phyloP scores from a whole-genome alignment of 2,113 vertebrate species.

The Lutjanus erythropterus region DNA sequence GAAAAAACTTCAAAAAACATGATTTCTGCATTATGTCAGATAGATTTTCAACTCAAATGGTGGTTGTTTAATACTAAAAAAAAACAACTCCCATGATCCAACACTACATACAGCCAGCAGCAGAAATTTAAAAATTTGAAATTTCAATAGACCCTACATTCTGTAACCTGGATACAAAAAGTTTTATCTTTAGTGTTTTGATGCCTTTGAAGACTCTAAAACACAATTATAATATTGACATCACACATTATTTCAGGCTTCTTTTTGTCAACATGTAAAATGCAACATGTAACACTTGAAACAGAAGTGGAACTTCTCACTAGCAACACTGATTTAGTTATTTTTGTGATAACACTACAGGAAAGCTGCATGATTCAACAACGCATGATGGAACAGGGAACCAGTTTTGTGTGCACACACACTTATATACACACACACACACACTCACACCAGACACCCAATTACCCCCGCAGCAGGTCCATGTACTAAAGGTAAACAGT shows the following conservation, averaged over 20 bases:
- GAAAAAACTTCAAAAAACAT: too few species aligned
- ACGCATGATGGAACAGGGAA: conserved; percentile 59
- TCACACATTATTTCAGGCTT: not conserved
- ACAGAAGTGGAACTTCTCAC: conserved; percentile 1
- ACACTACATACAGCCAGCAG: too few species aligned
- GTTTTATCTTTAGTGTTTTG: too few species aligned
- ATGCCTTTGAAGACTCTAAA: not conserved
- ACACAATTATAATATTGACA: not conserved
- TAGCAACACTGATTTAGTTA: not conserved
- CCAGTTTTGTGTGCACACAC: conserved; percentile 25
- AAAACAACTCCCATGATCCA: too few species aligned
- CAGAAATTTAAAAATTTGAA: too few species aligned
- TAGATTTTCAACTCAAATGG: too few species aligned
- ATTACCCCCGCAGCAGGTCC: conserved; percentile 20
- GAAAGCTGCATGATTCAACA: conserved; percentile 46
- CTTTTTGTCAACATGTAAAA: not conserved
- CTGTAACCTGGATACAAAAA: not conserved
- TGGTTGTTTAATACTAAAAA: too few species aligned
- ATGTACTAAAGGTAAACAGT: conserved; percentile 46
- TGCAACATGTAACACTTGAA: not conserved
- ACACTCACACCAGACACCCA: not conserved
- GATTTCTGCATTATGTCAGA: too few species aligned
- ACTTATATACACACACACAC: conserved; percentile 9
- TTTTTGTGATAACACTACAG: conserved; percentile 9
- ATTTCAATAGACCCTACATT: not conserved